Conservation (phyloP, 2,797 vertebrate genomes). For the Taeniopygia guttata region DNA sequence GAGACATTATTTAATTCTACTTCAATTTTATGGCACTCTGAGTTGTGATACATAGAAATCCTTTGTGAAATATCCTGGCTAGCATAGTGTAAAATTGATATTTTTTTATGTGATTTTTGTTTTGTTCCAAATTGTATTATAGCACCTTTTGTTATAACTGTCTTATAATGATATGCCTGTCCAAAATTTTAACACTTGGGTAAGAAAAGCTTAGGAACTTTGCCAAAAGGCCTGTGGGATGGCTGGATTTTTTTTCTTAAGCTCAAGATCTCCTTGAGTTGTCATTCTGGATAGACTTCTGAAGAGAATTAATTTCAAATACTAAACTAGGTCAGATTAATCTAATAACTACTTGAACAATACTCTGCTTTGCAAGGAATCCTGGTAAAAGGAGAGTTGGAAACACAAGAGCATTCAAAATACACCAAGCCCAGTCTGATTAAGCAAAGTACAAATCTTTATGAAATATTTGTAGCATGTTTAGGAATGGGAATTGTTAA, state of each 20-base stretch:
- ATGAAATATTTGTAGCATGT: rapidly evolving
- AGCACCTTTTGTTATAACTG: not conserved
- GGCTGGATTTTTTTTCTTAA: not conserved
- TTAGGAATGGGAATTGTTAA: not conserved
- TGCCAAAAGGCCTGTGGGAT: not conserved
- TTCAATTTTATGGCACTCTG: not conserved
- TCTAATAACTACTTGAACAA: not conserved
- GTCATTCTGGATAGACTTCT: not conserved
- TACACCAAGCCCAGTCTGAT: not conserved
- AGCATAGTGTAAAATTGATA: not conserved
- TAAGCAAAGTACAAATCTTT: not conserved
- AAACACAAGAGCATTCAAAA: not conserved
- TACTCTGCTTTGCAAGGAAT: not conserved
- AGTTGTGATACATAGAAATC: not conserved
- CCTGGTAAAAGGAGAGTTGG: not conserved
- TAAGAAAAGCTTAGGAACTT: not conserved
- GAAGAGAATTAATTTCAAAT: not conserved
- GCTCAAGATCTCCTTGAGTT: not conserved
- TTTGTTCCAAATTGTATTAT: not conserved
- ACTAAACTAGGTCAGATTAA: not conserved
- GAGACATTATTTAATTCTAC: not conserved
- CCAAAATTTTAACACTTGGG: not conserved
- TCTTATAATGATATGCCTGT: not conserved
- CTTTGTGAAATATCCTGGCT: not conserved
- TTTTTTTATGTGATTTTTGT: not conserved